Evolutionary conservation across 2,797 vertebrate species (phyloP).

Genomic region (Hyperoplus lanceolatus): DNA sequence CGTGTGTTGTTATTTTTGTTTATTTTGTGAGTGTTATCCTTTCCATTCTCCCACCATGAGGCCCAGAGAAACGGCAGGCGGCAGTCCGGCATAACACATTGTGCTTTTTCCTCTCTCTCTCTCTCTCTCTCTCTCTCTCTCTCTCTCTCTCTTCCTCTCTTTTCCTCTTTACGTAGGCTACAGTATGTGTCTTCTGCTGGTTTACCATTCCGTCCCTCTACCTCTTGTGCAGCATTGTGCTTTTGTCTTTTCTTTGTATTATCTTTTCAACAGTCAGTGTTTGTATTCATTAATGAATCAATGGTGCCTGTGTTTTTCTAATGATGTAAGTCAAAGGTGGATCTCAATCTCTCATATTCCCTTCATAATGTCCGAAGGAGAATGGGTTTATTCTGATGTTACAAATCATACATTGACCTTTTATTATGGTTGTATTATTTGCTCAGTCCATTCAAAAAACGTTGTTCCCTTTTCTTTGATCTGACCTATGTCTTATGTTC

Average conservation of each 20-base stretch:
- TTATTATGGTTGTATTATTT: no score
- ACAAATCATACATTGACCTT: background rate
- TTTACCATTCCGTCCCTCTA: background rate
- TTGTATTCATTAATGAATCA: background rate
- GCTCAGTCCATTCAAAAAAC: background rate
- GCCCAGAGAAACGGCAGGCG: conserved; percentile 51
- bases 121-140: conserved; percentile 12
- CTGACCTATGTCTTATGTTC: no score
- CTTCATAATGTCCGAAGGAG: background rate
- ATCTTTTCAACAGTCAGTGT: no score
- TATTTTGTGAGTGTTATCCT: conserved; percentile 46
- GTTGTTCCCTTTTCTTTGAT: background rate
- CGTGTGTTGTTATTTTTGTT: conserved; percentile 18
- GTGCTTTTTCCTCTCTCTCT: conserved; percentile 11
- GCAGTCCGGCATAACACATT: conserved; percentile 44
- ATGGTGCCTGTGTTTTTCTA: background rate
- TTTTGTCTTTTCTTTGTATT: background rate
- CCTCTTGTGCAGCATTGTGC: background rate
- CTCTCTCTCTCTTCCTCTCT: conserved; percentile 13
- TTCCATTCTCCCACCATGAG: conserved; percentile 54
- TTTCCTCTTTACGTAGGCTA: no score
- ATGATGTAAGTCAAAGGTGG: background rate
- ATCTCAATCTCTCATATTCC: background rate
- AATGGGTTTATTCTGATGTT: background rate
- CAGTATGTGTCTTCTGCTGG: conserved; percentile 4